These are phyloP conservation scores for Coranthus polyacanthus DNA, from an alignment of 2,797 vertebrate genomes.

Conservation along the genomic window DNA sequence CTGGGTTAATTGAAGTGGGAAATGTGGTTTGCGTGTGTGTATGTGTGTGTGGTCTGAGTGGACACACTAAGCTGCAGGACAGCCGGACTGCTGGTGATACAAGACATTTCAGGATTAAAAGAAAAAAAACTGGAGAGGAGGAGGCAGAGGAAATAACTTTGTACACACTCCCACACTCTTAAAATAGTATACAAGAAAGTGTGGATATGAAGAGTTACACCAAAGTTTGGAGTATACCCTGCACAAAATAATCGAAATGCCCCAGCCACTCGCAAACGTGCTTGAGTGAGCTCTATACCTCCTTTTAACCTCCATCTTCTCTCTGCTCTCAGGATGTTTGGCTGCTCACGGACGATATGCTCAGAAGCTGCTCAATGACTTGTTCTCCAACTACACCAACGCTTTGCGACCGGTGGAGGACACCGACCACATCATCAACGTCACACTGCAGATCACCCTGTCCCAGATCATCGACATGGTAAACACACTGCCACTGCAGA, in stretches of 20 bases:
- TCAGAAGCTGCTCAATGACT: constrained; percentile 88
- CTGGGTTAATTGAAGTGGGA: constrained; percentile 66
- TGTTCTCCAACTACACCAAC: constrained; percentile 91
- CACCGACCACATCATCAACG: constrained; percentile 90
- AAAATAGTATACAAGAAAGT: neutral
- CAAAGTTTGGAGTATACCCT: neutral
- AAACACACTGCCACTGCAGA: neutral
- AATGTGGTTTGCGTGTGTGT: constrained; percentile 19
- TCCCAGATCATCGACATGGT: constrained; percentile 97
- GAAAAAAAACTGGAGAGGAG: neutral
- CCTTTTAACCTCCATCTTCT: neutral
- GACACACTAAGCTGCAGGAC: neutral
- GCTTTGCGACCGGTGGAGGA: constrained; percentile 91
- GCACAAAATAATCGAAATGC: too few relatives aligned
- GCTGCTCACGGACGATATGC: constrained; percentile 88
- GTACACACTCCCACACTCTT: neutral
- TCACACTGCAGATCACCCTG: constrained; percentile 92
- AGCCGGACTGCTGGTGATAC: neutral
- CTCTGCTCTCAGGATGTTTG: constrained; percentile 74
- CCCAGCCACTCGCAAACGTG: too few relatives aligned
- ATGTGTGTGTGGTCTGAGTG: constrained; percentile 4
- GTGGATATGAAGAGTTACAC: neutral
- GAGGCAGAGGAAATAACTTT: neutral
- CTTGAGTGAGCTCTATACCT: too few relatives aligned
- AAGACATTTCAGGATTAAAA: constrained; percentile 13